Percentiles rank a stretch among this genome's conserved stretches.
phyloP scores from a whole-genome alignment of 1,140 invertebrate genomes.

The Cherax quadricarinatus region DNA sequence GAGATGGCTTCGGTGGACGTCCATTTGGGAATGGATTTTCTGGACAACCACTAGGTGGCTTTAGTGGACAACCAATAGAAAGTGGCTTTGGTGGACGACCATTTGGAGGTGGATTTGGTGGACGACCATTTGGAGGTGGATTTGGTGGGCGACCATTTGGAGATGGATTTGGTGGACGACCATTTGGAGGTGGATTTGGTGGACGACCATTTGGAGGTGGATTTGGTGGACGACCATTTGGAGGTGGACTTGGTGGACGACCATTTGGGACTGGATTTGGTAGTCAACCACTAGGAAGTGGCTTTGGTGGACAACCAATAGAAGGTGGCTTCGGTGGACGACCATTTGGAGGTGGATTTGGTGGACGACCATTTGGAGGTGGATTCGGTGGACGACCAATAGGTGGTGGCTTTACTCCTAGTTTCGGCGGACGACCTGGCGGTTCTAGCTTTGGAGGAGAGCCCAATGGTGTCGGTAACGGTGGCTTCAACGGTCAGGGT shows the following conservation, averaged over 20 bases:
- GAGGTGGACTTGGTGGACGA: background rate
- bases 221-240: background rate
- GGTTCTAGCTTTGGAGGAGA: background rate
- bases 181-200: background rate
- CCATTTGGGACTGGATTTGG: background rate
- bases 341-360: background rate
- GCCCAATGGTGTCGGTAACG: background rate
- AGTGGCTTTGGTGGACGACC: background rate
- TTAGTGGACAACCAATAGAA: background rate
- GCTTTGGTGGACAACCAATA: background rate
- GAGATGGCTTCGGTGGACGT: background rate
- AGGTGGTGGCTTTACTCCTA: background rate
- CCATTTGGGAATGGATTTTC: background rate
- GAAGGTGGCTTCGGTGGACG: too few species aligned
- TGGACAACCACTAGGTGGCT: background rate
- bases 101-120: too few species aligned
- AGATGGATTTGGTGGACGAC: background rate
- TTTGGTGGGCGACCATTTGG: background rate
- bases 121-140: background rate
- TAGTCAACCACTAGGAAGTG: too few species aligned
- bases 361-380: background rate
- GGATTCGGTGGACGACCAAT: background rate
- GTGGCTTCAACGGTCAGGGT: background rate
- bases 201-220: background rate
- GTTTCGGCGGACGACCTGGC: background rate